Evolutionary conservation across 2,113 vertebrate species (phyloP), one percentile per base, ranked within the genome.

Genomic region (Platysteira castanea): DNA sequence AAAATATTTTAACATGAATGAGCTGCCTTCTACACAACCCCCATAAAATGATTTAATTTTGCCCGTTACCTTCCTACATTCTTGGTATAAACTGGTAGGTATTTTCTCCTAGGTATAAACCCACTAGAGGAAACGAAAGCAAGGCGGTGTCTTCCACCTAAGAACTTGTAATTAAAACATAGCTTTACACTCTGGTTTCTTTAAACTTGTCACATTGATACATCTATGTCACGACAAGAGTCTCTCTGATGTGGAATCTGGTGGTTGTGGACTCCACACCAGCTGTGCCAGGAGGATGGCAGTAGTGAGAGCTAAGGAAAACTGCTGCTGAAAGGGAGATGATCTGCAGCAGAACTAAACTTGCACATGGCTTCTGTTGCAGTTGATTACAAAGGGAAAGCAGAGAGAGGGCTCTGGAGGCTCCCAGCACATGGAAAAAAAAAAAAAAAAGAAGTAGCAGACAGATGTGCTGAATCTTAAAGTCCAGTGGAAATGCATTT

Each of bases 251-350:
- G 96, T 50, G 87, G 79, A 95, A 98, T 97, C 94, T 65, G 84
- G 65, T 87, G 90, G 94, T 94, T 97, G 89, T 95, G 96, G 94
- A 95, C 94, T 96, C 39, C 52, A 12, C 77, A 69, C 76, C 69
- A 77, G 93, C 64, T 89, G 28, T 69, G 46, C 41, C 78, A 63
- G 49, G 84, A 94, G 89, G 96, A 57, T 30, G 12, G 95, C 94
- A 95, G 89, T 93, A 97, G 95, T 84, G 96, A 97, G 96, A 98
- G 96, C 95, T 96, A 93, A 81, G 94, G 96, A 97, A 94, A 85
- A 39, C 50, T 96, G 97, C 97, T 97, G 91, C 93, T 96, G 86
- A 35, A 93, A 96, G 94, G 93, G 95, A 98, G 91, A 94, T 84
- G 95, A 94, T 87, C 83, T 79, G 41, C 41, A 93, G 47, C 49